These are phyloP conservation scores for human DNA, from an alignment of 2,113 vertebrate species.

Conservation along the genomic window GRCh38 chr4:60462501-60463000, in stretches of 20 bases:
- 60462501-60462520: background rate
- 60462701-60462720: background rate
- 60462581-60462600: background rate
- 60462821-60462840: background rate
- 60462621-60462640: background rate
- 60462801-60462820: background rate
- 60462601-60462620: background rate
- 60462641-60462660: background rate
- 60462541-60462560: background rate
- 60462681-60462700: background rate
- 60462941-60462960: background rate
- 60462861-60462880: background rate
- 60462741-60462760: background rate
- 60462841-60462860: background rate
- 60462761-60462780: background rate
- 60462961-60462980: background rate
- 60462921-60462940: background rate
- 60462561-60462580: background rate
- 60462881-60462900: background rate
- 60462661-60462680: background rate
- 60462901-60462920: background rate
- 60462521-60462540: background rate
- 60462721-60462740: background rate
- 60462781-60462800: background rate
- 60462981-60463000: background rate